These are phyloP conservation scores for Cryptus viduatorius DNA, from an alignment of 2,888 invertebrate genomes.

Conservation along the genomic window DNA sequence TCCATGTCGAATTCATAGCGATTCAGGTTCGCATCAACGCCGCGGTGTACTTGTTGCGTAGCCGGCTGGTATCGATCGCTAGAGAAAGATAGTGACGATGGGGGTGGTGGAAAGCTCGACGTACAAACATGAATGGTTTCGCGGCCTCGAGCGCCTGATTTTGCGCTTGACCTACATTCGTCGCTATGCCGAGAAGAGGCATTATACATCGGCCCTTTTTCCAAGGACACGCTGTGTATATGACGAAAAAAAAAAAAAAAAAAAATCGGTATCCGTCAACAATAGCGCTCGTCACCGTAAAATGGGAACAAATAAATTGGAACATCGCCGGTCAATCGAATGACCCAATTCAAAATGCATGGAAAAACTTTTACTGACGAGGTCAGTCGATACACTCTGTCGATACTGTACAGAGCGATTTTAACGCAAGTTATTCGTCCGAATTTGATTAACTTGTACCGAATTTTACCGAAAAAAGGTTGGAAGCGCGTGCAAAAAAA, in stretches of 20 bases:
- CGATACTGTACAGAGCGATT: conserved; percentile 12
- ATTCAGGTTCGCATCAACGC: neutral
- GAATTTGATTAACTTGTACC: conserved; percentile 11
- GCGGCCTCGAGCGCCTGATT: conserved; percentile 73
- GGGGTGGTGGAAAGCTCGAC: conserved; percentile 69
- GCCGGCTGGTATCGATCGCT: conserved; percentile 77
- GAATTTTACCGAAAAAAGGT: neutral
- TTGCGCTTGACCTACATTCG: conserved; percentile 80
- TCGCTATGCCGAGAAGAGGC: conserved; percentile 36
- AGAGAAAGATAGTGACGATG: conserved; percentile 67
- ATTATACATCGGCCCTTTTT: conserved; percentile 17
- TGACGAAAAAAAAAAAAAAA: neutral
- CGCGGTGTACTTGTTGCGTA: conserved; percentile 79
- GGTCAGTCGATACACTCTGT: conserved; percentile 48
- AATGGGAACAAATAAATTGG: conserved; percentile 7
- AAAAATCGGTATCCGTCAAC: neutral
- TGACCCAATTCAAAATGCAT: conserved; percentile 46
- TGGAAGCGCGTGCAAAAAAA: neutral
- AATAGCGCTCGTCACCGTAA: neutral
- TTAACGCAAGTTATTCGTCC: neutral
- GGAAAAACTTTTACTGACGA: conserved; percentile 26
- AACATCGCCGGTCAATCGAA: conserved; percentile 31
- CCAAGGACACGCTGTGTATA: conserved; percentile 28
- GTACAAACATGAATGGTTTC: conserved; percentile 79
- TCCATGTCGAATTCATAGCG: neutral